Conservation (phyloP, 2,888 invertebrate genomes). For the Eupithecia abbreviata region DNA sequence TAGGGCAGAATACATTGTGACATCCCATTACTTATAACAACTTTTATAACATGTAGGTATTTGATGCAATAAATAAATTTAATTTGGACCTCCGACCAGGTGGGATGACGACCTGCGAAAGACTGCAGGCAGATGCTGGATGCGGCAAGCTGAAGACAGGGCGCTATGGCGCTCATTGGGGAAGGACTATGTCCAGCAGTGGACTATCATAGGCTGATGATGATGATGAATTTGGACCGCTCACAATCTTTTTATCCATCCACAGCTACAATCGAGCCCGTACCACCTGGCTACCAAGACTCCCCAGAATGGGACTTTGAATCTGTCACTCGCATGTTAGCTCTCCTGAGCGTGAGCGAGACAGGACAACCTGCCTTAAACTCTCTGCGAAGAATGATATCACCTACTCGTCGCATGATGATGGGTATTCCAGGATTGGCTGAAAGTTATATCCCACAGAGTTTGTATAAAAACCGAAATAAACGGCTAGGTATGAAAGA, state of each 20-base stretch:
- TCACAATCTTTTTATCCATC: background rate
- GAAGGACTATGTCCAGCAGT: too few relatives aligned
- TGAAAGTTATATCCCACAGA: background rate
- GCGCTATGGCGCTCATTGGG: too few relatives aligned
- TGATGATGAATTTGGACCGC: too few relatives aligned
- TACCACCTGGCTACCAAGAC: background rate
- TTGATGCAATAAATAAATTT: too few relatives aligned
- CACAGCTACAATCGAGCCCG: background rate
- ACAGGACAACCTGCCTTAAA: background rate
- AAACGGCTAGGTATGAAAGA: background rate
- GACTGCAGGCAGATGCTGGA: too few relatives aligned
- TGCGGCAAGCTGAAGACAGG: too few relatives aligned
- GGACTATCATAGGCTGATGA: too few relatives aligned
- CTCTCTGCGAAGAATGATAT: background rate
- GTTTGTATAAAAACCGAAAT: background rate
- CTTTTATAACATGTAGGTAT: too few relatives aligned
- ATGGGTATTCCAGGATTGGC: background rate
- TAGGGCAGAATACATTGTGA: too few relatives aligned
- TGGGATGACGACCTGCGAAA: too few relatives aligned
- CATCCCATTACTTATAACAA: too few relatives aligned
- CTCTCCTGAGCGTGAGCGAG: slow-evolving; percentile 9
- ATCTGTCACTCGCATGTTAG: slow-evolving; percentile 14
- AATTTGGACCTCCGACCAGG: too few relatives aligned
- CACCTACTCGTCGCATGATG: background rate
- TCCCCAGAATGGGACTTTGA: slow-evolving; percentile 9